Evolutionary conservation across 2,797 vertebrate species (phyloP).

Genomic region (Arrhamphus sclerolepis): DNA sequence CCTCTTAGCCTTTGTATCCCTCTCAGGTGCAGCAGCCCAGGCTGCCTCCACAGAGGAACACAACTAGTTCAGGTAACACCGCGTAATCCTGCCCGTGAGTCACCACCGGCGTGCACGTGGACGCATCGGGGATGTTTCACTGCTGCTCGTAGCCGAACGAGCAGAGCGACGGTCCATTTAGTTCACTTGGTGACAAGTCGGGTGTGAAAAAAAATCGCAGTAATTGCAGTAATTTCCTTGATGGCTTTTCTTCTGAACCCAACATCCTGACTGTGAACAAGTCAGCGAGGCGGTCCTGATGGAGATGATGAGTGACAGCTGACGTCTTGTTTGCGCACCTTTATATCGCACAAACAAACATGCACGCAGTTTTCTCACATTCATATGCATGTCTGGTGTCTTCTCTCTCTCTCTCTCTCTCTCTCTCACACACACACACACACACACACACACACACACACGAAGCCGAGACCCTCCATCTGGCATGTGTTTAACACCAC

Average conservation of each 20-base stretch:
- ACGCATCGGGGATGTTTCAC: not conserved
- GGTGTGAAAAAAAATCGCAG: not conserved
- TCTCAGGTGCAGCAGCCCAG: conserved; percentile 5
- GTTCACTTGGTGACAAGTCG: not conserved
- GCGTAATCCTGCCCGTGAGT: conserved; percentile 19
- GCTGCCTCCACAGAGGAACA: not conserved
- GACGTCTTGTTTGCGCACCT: conserved; percentile 3
- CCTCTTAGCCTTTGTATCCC: not conserved
- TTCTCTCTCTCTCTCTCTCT: too few relatives aligned
- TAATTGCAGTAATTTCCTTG: conserved; percentile 6
- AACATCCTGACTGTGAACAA: too few relatives aligned
- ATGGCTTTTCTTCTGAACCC: too few relatives aligned
- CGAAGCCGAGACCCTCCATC: not conserved
- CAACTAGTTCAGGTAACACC: conserved; percentile 14
- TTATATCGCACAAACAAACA: not conserved
- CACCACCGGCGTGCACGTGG: not conserved
- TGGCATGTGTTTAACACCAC: too few relatives aligned
- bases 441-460: not conserved
- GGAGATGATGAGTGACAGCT: not conserved
- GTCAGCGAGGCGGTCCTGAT: not conserved
- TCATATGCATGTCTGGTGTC: not conserved
- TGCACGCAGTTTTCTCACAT: not conserved
- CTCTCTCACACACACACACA: not conserved
- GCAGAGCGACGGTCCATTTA: accelerated
- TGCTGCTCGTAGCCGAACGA: too few relatives aligned